Conservation (phyloP, 2,888 invertebrate species). For the Mythimna vitellina region DNA sequence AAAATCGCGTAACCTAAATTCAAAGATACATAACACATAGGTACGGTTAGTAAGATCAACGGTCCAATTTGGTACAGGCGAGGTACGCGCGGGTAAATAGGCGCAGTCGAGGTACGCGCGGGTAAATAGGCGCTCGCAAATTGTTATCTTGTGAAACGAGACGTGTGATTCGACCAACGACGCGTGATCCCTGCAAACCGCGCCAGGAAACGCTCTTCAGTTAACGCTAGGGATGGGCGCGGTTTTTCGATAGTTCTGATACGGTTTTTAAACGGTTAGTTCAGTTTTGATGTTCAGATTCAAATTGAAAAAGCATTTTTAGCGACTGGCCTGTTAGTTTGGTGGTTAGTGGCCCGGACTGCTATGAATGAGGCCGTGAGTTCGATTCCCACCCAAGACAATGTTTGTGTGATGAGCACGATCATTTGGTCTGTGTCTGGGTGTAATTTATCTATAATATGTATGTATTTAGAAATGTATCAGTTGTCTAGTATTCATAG, state of each 20-base stretch:
- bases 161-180: conserved; percentile 89
- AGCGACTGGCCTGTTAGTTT: no score
- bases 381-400: no score
- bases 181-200: conserved; percentile 85
- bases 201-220: conserved; percentile 86
- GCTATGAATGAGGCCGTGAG: no score
- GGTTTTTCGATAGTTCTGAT: conserved; percentile 45
- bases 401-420: no score
- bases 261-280: not conserved
- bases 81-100: conserved; percentile 84
- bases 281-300: not conserved
- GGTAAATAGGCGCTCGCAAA: conserved; percentile 90
- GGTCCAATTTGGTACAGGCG: conserved; percentile 86
- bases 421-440: no score
- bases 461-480: no score
- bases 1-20: conserved; percentile 64
- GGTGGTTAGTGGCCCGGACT: no score
- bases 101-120: conserved; percentile 80
- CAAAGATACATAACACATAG: conserved; percentile 60
- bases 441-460: no score
- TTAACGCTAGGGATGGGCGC: conserved; percentile 76
- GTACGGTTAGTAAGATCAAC: conserved; percentile 64
- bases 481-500: no score
- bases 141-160: conserved; percentile 91
- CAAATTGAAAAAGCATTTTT: not conserved